Conservation (phyloP, 2,797 vertebrate genomes). For the Harpagifer antarcticus region DNA sequence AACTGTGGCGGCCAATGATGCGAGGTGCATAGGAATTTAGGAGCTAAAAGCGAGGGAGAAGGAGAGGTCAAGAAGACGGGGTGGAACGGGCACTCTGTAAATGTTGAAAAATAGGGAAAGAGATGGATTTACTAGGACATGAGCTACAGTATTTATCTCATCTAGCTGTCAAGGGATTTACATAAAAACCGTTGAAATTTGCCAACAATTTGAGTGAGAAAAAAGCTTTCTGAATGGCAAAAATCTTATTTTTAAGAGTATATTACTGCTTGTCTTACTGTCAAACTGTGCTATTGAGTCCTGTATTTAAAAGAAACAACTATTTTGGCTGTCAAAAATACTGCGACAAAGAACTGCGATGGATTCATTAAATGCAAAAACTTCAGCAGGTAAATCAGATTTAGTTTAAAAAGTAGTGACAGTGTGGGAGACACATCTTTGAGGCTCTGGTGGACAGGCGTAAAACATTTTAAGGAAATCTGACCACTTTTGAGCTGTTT, state of each 20-base stretch:
- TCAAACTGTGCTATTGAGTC: not conserved
- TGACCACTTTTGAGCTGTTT: constrained; percentile 3
- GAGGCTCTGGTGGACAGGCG: not conserved
- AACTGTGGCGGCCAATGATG: constrained; percentile 49
- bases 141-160: not conserved
- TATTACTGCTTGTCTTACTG: not conserved
- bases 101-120: not conserved
- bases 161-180: not conserved
- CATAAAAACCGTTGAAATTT: not conserved
- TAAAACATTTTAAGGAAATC: constrained; percentile 32
- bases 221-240: not conserved
- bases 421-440: not conserved
- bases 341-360: not conserved
- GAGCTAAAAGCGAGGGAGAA: constrained; percentile 22
- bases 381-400: not conserved
- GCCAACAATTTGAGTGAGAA: not conserved
- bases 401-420: not conserved
- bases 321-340: constrained; percentile 7
- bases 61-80: constrained; percentile 39
- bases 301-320: not conserved
- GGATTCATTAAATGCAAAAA: constrained; percentile 2
- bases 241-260: not conserved
- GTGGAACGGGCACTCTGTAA: not conserved
- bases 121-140: not conserved
- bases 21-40: constrained; percentile 56